Conservation (phyloP, 2,797 vertebrate species). For the Notolepis coatsorum region DNA sequence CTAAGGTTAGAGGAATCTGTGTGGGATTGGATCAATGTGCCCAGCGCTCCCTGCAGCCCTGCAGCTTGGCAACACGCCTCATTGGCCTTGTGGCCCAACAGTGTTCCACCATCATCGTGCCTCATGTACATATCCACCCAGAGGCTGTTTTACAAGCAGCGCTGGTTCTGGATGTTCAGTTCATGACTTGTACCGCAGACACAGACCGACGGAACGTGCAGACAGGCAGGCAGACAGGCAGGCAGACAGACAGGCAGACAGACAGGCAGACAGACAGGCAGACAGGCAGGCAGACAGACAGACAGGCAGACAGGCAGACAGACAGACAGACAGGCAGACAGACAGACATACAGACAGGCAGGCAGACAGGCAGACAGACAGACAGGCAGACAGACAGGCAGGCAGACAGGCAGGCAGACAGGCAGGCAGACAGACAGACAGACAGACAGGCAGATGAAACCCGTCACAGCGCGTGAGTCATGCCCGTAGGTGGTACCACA, state of each 20-base stretch:
- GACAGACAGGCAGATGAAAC: neutral
- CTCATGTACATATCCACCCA: neutral
- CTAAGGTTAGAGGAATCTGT: slow-evolving; percentile 18
- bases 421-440: no score
- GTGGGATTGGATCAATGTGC: slow-evolving; percentile 10
- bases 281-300: neutral
- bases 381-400: no score
- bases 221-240: neutral
- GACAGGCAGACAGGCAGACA: neutral
- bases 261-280: neutral
- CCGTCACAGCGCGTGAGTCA: slow-evolving; percentile 36
- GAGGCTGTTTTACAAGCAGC: neutral
- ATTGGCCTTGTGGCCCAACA: slow-evolving; percentile 17
- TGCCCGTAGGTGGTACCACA: slow-evolving; percentile 27
- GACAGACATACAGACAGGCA: no score
- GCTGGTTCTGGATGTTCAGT: neutral
- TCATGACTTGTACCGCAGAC: slow-evolving; percentile 10
- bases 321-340: neutral
- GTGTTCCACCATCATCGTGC: neutral
- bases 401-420: no score
- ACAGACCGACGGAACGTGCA: neutral
- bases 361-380: no score
- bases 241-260: neutral
- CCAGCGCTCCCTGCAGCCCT: slow-evolving; percentile 1
- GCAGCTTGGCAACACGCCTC: slow-evolving; percentile 16